Base-by-base conservation (phyloP, 2,113 vertebrate genomes). In the Alligator mississippiensis region DNA sequence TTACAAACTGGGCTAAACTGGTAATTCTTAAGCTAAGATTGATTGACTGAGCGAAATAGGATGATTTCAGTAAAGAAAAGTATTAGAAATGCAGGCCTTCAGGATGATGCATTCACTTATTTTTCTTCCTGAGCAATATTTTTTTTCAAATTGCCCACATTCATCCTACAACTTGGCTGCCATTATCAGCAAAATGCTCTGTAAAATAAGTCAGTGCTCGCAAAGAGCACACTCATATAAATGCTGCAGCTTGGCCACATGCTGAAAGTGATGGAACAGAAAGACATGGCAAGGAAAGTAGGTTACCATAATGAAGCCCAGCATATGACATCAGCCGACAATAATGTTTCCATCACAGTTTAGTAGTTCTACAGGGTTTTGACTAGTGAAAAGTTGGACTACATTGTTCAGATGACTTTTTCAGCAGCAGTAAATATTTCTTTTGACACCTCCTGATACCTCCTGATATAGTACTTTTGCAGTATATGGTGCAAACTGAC, bases 201-300 rank as follows among this genome's bases (percentile, higher is more conserved):
- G 79, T 74, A 76, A 58, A n/a, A 72, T 10, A 72, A 81, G 70
- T 30, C 38, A 62, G 17, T 77, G 30, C 21, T 84, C 17, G 78
- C 82, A 0, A 47, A 1, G 9, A 27, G 47, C 34, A 4, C 24
- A 5, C 2, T 80, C 80, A 4, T 74, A 72, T 62, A 7, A 19
- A 5, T 11, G 9, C 24, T 27, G 34, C n/a, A 30, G 14, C 15
- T 77, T 86, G 91, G 30, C 25, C 70, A 19, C 59, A 38, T 22
- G 27, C 8, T 12, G 47, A 47, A 90, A 85, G 17, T 0, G 9
- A 55, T 1, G 47, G 47, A 82, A 63, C 4, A 57, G 21, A 66
- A 84, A 80, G 70, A 81, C 89, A 87, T n/a, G 55, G 6, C 75
- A 83, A 5, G 76, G 8, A 91, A 90, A 95, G 27, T 6, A 92